A percentile compares a stretch with the other conserved stretches of the same genome.
These are phyloP conservation scores for Phasianus colchicus DNA, from an alignment of 2,113 vertebrate species.

Conservation along the genomic window DNA sequence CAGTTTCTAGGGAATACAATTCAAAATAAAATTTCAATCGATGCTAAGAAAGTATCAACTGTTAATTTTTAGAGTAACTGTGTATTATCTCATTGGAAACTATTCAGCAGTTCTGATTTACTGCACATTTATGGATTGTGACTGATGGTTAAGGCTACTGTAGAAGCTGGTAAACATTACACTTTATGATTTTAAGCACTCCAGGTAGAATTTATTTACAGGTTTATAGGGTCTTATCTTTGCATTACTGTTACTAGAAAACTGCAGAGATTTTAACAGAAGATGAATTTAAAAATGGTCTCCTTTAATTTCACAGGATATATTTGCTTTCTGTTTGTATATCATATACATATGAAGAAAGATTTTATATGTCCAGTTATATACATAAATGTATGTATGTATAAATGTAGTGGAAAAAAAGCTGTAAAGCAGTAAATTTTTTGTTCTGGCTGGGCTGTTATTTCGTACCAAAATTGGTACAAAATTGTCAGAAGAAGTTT, in stretches of 20 bases:
- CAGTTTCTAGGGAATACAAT: background rate
- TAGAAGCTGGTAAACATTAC: background rate
- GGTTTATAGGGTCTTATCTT: too few relatives aligned
- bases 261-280: background rate
- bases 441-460: background rate
- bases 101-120: background rate
- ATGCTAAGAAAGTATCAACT: background rate
- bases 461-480: background rate
- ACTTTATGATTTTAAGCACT: background rate
- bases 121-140: background rate
- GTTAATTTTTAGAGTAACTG: background rate
- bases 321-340: background rate
- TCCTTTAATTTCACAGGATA: background rate
- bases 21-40: background rate
- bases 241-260: background rate
- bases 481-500: background rate
- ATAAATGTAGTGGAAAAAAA: background rate
- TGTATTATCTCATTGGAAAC: background rate
- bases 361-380: background rate
- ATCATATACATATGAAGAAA: background rate
- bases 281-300: background rate
- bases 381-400: background rate
- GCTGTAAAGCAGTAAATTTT: background rate
- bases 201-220: background rate
- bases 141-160: background rate